Evolutionary conservation across 2,888 invertebrate genomes (phyloP), one percentile per base, ranked within the genome.

Genomic region (Tillus elongatus): DNA sequence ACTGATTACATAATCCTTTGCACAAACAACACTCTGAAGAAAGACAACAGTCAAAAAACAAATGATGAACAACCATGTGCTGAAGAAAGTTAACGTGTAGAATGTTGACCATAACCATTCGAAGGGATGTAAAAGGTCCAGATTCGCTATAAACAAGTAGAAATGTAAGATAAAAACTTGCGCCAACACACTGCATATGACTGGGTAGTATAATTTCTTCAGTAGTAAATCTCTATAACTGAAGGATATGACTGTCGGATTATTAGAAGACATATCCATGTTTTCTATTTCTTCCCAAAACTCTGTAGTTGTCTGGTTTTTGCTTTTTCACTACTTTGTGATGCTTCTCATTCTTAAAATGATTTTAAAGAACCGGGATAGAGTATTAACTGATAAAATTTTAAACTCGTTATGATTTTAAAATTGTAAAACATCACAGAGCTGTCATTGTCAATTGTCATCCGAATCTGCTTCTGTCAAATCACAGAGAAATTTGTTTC

Each of bases 11-110:
- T 82, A 81, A 45, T 77, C 77, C 54, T 79, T 81, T 30, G 79
- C 79, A 53, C 79, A 77, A 19, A 81, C 69, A 27, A 82, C 67
- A n/a, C 83, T 80, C 64, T 83, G 82, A 3, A 79, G 69, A 41
- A 80, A 74, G 6, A 82, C 75, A 1, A 81, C 71, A 14, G 69
- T 57, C 8, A 73, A 67, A 11, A 85, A 70, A 1, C 82, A 73
- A 14, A 79, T 61, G 30, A 81, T 71, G 48, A 76, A 79, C 1
- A 79, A 57, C 66, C 77, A 75, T 61, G 81, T 82, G 56, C 74
- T 73, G 53, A 74, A 67, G 3, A 76, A 73, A 35, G 73, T 67
- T 39, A 82, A 65, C 9, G 77, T 69, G 10, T 67, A 51, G 43
- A 81, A 61, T 1, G 79, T 75, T 24, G 71, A 69, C 15, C 65